These are phyloP conservation scores for Pyrgus malvae DNA, from an alignment of 2,888 invertebrate genomes.

Conservation along the genomic window DNA sequence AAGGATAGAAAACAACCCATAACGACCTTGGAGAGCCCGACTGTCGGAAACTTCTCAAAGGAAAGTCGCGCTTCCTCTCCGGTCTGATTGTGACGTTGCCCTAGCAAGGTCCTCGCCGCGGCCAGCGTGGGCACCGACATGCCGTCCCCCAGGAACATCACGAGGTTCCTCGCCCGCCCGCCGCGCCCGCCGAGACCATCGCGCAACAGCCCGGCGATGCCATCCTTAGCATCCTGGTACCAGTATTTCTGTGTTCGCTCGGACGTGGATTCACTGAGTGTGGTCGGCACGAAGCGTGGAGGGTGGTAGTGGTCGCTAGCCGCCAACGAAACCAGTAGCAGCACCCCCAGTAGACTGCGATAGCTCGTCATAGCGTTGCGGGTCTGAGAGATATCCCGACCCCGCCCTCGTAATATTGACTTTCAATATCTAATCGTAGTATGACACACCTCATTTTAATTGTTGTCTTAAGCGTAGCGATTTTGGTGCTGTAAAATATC, in stretches of 20 bases:
- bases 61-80: slow-evolving; percentile 83
- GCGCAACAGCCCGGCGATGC: background rate
- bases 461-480: background rate
- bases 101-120: slow-evolving; percentile 84
- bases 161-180: slow-evolving; percentile 76
- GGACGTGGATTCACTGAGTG: too few relatives aligned
- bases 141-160: slow-evolving; percentile 89
- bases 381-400: background rate
- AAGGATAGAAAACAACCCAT: too few relatives aligned
- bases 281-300: background rate
- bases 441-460: background rate
- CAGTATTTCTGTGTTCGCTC: too few relatives aligned
- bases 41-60: slow-evolving; percentile 84
- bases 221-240: background rate
- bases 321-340: background rate
- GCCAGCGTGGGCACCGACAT: slow-evolving; percentile 87
- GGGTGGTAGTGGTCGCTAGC: background rate
- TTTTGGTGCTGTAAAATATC: too few relatives aligned
- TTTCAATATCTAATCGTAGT: background rate
- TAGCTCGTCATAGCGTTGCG: background rate
- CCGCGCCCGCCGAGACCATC: background rate
- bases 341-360: background rate
- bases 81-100: slow-evolving; percentile 74
- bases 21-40: slow-evolving; percentile 83
- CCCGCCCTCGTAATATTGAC: background rate